phyloP scores from a whole-genome alignment of 2,113 vertebrate species.

The Corythornis vintsioides region DNA sequence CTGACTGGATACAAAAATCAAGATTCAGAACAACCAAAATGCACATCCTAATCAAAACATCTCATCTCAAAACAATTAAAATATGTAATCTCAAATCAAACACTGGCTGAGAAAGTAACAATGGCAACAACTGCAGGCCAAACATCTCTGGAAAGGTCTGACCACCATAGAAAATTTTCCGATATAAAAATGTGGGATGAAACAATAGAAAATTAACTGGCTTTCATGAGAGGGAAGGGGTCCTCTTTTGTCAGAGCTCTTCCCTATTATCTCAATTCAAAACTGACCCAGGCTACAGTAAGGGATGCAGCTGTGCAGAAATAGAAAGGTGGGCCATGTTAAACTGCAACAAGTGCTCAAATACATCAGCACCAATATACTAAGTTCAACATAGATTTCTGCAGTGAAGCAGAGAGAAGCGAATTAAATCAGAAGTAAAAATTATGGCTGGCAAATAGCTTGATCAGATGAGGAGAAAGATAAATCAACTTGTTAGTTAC shows the following conservation, averaged over 20 bases:
- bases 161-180: background rate
- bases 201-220: background rate
- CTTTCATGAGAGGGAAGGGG: background rate
- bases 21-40: background rate
- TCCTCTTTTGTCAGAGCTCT: background rate
- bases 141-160: background rate
- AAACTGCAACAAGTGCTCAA: background rate
- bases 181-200: background rate
- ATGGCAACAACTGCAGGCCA: background rate
- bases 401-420: background rate
- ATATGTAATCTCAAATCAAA: background rate
- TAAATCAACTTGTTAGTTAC: background rate
- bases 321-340: background rate
- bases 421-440: conserved; percentile 21
- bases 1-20: background rate
- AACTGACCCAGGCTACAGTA: background rate
- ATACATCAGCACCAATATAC: background rate
- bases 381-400: background rate
- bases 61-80: background rate
- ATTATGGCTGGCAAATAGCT: background rate
- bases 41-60: background rate
- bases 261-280: background rate
- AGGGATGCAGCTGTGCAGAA: background rate
- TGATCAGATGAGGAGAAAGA: background rate
- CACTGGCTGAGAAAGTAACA: background rate